phyloP scores from a whole-genome alignment of 2,113 vertebrate species.

The Pachyramphus minor region DNA sequence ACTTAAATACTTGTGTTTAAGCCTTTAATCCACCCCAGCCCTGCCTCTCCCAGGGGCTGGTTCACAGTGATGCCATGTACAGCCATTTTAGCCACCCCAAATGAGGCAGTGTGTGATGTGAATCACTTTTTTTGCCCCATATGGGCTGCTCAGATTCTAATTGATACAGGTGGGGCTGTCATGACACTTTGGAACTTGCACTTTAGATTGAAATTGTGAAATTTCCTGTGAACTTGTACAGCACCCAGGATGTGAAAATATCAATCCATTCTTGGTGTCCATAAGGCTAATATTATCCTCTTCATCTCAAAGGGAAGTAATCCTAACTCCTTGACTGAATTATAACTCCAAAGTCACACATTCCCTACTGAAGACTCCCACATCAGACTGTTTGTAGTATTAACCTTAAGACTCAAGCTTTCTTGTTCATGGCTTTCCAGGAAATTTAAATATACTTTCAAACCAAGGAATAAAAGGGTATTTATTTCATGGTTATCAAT shows the following conservation, averaged over 20 bases:
- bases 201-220: background rate
- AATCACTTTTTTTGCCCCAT: background rate
- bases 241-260: background rate
- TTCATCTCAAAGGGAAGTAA: background rate
- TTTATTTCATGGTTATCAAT: constrained; percentile 53
- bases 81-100: background rate
- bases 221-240: background rate
- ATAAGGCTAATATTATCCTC: background rate
- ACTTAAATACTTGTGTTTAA: background rate
- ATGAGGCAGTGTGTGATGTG: too few species aligned
- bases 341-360: background rate
- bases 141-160: background rate
- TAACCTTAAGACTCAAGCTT: background rate
- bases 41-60: background rate
- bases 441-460: constrained; percentile 14
- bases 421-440: background rate
- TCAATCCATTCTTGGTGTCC: background rate
- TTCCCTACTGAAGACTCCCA: background rate
- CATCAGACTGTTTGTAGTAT: background rate
- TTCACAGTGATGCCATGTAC: background rate
- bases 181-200: rapidly evolving
- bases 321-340: background rate
- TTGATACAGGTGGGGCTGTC: background rate
- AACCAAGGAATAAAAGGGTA: background rate
- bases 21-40: background rate